Base-by-base conservation (phyloP, 2,113 vertebrate genomes). In the Gasterosteus aculeatus region DNA sequence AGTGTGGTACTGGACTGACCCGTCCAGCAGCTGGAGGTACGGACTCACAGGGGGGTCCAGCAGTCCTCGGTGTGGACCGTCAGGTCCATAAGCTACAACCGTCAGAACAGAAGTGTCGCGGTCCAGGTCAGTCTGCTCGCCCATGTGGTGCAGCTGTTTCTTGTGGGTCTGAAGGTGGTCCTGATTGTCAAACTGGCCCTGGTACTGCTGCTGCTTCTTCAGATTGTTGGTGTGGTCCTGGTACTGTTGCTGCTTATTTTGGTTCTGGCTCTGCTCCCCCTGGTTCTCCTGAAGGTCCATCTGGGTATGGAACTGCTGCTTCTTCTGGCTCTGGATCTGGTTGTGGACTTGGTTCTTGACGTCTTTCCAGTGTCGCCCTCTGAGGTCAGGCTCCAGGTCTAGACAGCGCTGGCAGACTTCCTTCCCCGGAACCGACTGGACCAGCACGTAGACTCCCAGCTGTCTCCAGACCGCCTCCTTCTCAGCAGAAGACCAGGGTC, bases 271-370 rank as follows among this genome's bases (percentile, higher is more conserved):
- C 19, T 72, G 83, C n/a, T 84, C 81, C 69, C 59, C 59, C 33
- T 33, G 61, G 29, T 44, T 73, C 11, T 65, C 11, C 22, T 63
- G 81, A 14, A 81, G 62, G 16, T 90, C 83, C 77, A 88, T 83
- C 82, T 89, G 82, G 5, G 78, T 77, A 0, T 87, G 87, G 16
- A 86, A 89, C 47, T 87, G 85, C 68, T 89, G 89, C 68, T 91
- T 91, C 73, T 91, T 89, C 8, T 91, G 88, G 49, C 78, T 88
- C 71, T 89, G 87, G 78, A 89, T 91, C 69, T 89, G 89, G 74
- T 91, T 89, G 61, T 91, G 83, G 56, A 91, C 47, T 71, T 91
- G 87, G 82, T 89, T 89, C 66, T 91, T 91, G 15, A 91, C 63
- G 47, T 91, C 86, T 49, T 89, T 91, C 90, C 90, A 91, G 77